Conservation (phyloP, 2,113 vertebrate genomes). For the Solenodon paradoxus region DNA sequence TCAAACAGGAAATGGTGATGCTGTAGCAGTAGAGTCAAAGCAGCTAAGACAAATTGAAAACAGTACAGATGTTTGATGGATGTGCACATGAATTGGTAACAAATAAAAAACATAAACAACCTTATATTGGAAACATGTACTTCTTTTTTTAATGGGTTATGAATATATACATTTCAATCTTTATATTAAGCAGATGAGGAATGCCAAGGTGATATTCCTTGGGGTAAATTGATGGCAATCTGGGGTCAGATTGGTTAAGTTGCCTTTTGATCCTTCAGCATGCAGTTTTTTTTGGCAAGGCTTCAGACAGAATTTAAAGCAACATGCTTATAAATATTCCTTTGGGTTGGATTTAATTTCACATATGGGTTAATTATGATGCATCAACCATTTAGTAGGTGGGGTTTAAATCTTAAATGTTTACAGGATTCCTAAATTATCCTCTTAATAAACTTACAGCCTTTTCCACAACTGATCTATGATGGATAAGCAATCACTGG, state of each 20-base stretch:
- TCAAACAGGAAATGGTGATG: background rate
- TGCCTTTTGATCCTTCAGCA: background rate
- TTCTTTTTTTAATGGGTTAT: background rate
- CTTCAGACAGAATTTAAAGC: slow-evolving; percentile 25
- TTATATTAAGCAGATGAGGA: background rate
- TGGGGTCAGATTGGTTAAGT: background rate
- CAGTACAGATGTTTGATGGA: background rate
- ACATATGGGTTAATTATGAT: slow-evolving; percentile 46
- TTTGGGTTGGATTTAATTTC: slow-evolving; percentile 48
- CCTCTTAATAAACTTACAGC: slow-evolving; percentile 22
- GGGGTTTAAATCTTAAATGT: slow-evolving; percentile 49
- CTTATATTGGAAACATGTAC: background rate
- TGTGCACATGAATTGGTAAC: background rate
- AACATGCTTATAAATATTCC: background rate
- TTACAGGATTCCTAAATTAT: slow-evolving; percentile 27
- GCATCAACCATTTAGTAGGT: background rate
- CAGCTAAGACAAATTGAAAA: background rate
- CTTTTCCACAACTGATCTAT: slow-evolving; percentile 37
- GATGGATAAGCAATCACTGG: slow-evolving; percentile 22
- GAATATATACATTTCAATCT: background rate
- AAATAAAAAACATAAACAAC: background rate
- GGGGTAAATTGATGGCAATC: background rate
- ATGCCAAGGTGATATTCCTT: background rate
- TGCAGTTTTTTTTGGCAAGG: background rate
- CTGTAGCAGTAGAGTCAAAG: background rate